phyloP scores from a whole-genome alignment of 2,113 vertebrate species.

The Amblyopsis rosae region DNA sequence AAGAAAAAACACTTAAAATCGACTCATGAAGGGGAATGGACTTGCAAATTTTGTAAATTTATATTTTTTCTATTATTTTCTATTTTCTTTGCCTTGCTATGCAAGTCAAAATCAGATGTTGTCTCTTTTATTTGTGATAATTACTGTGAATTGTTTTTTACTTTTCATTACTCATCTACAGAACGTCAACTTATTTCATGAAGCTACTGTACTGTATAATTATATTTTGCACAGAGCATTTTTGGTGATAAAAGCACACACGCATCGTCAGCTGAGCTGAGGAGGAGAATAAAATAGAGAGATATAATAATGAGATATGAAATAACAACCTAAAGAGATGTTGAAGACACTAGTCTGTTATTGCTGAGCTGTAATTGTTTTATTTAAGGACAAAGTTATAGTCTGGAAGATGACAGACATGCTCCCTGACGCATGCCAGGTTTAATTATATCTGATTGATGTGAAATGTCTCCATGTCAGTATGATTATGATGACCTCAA shows the following conservation, averaged over 20 bases:
- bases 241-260: slow-evolving; percentile 81
- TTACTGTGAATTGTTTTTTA: slow-evolving; percentile 69
- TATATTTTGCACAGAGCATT: slow-evolving; percentile 81
- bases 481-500: slow-evolving; percentile 12
- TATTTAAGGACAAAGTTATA: slow-evolving; percentile 28
- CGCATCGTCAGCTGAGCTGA: slow-evolving; percentile 66
- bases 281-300: slow-evolving; percentile 62
- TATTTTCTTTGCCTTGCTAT: slow-evolving; percentile 78
- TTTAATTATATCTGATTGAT: not conserved
- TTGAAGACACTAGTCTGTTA: not conserved
- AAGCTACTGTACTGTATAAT: slow-evolving; percentile 66
- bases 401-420: slow-evolving; percentile 39
- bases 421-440: slow-evolving; percentile 13
- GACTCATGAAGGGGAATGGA: slow-evolving; percentile 62
- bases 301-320: slow-evolving; percentile 43
- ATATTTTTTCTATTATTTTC: slow-evolving; percentile 59
- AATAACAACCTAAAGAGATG: slow-evolving; percentile 46
- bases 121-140: slow-evolving; percentile 71
- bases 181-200: slow-evolving; percentile 66
- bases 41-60: slow-evolving; percentile 80
- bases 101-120: slow-evolving; percentile 73
- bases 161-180: slow-evolving; percentile 58
- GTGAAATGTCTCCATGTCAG: not conserved
- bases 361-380: slow-evolving; percentile 46
- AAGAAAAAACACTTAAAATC: slow-evolving; percentile 57